A percentile compares a stretch with the other conserved stretches of the same genome.
These are phyloP conservation scores for Cephus sareptanus DNA, from an alignment of 2,888 invertebrate genomes.

Conservation along the genomic window DNA sequence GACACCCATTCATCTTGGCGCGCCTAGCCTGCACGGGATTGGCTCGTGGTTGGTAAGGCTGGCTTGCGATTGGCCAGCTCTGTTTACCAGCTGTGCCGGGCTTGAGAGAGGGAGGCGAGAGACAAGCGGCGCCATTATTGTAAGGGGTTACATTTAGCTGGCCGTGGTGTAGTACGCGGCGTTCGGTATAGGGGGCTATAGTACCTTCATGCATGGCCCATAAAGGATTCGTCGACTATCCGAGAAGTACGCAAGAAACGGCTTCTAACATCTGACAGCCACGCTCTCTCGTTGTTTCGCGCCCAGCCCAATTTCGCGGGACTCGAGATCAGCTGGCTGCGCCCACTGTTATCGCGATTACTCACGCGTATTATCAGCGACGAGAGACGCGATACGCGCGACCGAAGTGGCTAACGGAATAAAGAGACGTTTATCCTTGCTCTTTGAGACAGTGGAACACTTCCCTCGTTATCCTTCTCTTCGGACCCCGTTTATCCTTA, in stretches of 20 bases:
- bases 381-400: conserved; percentile 24
- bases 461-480: neutral
- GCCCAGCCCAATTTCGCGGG: conserved; percentile 32
- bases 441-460: neutral
- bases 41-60: conserved; percentile 59
- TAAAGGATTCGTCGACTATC: conserved; percentile 84
- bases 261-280: conserved; percentile 66
- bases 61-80: conserved; percentile 58
- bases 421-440: neutral
- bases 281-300: conserved; percentile 32
- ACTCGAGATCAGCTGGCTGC: conserved; percentile 26
- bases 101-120: conserved; percentile 67
- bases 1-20: conserved; percentile 66
- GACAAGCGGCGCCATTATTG: conserved; percentile 68
- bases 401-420: conserved; percentile 9
- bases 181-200: conserved; percentile 85
- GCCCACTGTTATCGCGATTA: conserved; percentile 12
- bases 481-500: neutral
- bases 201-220: conserved; percentile 87
- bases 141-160: conserved; percentile 68
- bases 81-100: conserved; percentile 65
- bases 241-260: conserved; percentile 71
- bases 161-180: conserved; percentile 71
- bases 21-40: conserved; percentile 61
- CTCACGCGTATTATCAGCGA: conserved; percentile 16